Percentiles rank a stretch among this genome's conserved stretches.
phyloP scores from a whole-genome alignment of 2,113 vertebrate genomes.

The Gymnobelideus leadbeateri region DNA sequence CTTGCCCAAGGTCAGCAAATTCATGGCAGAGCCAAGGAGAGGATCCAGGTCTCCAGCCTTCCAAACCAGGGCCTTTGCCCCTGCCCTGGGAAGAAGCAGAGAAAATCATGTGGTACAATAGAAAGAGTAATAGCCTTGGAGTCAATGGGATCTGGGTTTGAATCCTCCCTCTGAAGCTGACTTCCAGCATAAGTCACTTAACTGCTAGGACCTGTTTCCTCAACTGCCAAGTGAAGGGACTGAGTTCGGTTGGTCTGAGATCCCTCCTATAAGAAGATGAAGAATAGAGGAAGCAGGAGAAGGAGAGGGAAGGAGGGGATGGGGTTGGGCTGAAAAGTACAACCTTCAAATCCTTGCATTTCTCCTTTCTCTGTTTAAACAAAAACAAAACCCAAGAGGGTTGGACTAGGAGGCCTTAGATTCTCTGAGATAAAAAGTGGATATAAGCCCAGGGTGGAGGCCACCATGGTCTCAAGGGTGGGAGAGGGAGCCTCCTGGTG shows the following conservation, averaged over 20 bases:
- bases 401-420: neutral
- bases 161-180: neutral
- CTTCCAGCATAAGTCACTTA: neutral
- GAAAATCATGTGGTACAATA: neutral
- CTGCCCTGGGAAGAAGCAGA: neutral
- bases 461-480: neutral
- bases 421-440: neutral
- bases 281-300: neutral
- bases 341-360: neutral
- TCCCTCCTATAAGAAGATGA: neutral
- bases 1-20: neutral
- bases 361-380: neutral
- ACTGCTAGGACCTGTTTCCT: neutral
- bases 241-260: neutral
- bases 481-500: neutral
- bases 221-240: neutral
- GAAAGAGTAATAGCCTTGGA: neutral
- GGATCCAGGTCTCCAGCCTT: neutral
- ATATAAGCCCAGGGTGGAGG: neutral
- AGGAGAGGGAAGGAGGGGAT: neutral
- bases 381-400: neutral
- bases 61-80: neutral
- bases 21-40: neutral
- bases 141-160: neutral
- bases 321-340: neutral